A percentile compares a stretch with the other conserved stretches of the same genome.
Evolutionary conservation across 2,888 invertebrate genomes (phyloP).

Genomic region (Lepidocyrtoides sp.): DNA sequence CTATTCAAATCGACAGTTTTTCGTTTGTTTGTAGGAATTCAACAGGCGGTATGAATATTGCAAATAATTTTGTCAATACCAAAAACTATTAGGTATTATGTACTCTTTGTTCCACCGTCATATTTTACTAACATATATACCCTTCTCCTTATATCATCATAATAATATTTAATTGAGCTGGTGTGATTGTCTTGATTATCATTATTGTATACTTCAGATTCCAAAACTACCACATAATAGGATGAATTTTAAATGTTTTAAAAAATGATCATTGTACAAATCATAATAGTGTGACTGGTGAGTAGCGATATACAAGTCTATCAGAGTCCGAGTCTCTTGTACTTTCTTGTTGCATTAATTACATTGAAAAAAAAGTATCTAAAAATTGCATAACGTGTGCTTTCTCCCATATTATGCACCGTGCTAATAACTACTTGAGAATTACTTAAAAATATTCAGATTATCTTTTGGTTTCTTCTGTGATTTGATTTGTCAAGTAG

Average conservation of each 20-base stretch:
- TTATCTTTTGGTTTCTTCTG: background rate
- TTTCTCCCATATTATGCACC: background rate
- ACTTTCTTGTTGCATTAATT: slow-evolving; percentile 60
- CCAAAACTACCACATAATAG: background rate
- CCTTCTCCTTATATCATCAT: background rate
- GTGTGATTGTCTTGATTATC: background rate
- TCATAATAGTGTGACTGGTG: slow-evolving; percentile 41
- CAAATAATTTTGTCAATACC: background rate
- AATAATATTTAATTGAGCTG: slow-evolving; percentile 42
- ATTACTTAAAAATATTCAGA: background rate
- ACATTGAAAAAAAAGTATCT: background rate
- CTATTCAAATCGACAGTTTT: background rate
- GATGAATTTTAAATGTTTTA: background rate
- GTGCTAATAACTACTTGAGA: background rate
- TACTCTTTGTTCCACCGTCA: background rate
- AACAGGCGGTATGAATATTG: background rate
- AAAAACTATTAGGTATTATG: background rate
- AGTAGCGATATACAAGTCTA: slow-evolving; percentile 34
- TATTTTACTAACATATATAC: background rate
- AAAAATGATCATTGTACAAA: background rate
- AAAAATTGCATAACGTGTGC: background rate
- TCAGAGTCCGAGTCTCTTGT: slow-evolving; percentile 55
- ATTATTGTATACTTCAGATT: slow-evolving; percentile 11
- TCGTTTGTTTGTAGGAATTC: background rate
- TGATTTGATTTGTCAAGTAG: background rate